A percentile compares a stretch with the other conserved stretches of the same genome.
These are phyloP conservation scores for Ochotona princeps DNA, from an alignment of 2,113 vertebrate species.

Conservation along the genomic window DNA sequence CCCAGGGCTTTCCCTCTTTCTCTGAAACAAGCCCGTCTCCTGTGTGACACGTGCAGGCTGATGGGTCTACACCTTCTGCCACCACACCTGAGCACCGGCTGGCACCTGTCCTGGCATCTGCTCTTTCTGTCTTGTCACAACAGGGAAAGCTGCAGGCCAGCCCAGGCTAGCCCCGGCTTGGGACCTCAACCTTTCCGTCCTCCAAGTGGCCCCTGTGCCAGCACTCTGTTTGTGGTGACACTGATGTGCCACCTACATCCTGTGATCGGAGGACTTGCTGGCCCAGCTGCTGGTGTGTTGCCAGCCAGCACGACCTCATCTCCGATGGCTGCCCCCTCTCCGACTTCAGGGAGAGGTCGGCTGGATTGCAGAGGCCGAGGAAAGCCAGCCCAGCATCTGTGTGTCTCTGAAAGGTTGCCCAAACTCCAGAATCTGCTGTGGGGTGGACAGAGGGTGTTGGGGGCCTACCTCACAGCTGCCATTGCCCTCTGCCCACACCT, in stretches of 20 bases:
- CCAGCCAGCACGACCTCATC: background rate
- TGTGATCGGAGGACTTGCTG: background rate
- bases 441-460: background rate
- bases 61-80: background rate
- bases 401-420: background rate
- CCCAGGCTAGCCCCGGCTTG: background rate
- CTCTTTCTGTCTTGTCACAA: background rate
- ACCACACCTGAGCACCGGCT: background rate
- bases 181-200: background rate
- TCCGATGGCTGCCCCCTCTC: background rate
- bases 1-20: background rate
- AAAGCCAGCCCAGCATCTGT: background rate
- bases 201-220: background rate
- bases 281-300: background rate
- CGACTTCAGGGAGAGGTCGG: background rate
- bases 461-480: background rate
- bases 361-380: slow-evolving; percentile 74
- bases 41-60: no score
- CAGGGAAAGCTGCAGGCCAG: background rate
- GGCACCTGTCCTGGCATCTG: background rate
- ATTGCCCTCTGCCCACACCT: background rate
- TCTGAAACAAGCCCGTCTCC: background rate
- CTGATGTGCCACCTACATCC: background rate
- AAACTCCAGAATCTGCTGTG: background rate
- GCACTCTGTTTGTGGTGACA: background rate